Evolutionary conservation across 2,113 vertebrate genomes (phyloP).

Genomic region (Emydocephalus ijimae): DNA sequence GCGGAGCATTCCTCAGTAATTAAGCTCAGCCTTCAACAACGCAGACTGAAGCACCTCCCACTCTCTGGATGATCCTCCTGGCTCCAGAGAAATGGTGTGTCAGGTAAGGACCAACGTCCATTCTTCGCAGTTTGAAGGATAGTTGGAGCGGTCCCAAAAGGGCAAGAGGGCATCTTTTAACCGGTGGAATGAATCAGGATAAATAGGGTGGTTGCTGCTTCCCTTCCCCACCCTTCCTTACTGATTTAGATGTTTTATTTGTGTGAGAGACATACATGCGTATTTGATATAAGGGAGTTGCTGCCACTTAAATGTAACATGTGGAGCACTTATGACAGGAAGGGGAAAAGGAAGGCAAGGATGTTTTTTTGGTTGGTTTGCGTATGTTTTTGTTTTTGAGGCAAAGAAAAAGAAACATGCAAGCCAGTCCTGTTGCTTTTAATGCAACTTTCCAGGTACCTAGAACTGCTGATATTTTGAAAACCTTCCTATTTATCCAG

Average conservation of each 20-base stretch:
- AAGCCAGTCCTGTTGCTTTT: constrained; percentile 22
- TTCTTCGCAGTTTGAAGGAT: constrained; percentile 30
- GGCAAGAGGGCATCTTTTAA: not conserved
- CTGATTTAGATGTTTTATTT: constrained; percentile 13
- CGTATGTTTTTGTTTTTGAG: constrained; percentile 16
- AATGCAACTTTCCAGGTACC: constrained; percentile 28
- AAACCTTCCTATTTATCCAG: not conserved
- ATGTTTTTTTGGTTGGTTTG: constrained; percentile 4
- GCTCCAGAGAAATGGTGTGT: too few relatives aligned
- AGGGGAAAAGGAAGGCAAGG: not conserved
- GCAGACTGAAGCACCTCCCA: too few relatives aligned
- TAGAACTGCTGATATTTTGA: not conserved
- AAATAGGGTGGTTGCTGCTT: constrained; percentile 39
- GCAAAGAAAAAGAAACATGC: constrained; percentile 14
- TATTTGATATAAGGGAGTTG: constrained; percentile 35
- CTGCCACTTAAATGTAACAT: constrained; percentile 43
- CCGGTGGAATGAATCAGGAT: constrained; percentile 20
- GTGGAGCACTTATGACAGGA: constrained; percentile 5
- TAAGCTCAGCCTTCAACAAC: too few relatives aligned
- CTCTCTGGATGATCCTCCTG: too few relatives aligned
- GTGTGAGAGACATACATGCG: constrained; percentile 6
- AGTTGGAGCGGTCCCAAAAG: constrained; percentile 29
- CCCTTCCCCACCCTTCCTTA: constrained; percentile 27
- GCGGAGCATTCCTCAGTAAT: too few relatives aligned
- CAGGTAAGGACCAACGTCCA: too few relatives aligned